Base-by-base conservation (phyloP, 2,797 vertebrate genomes). In the Selene dorsalis region DNA sequence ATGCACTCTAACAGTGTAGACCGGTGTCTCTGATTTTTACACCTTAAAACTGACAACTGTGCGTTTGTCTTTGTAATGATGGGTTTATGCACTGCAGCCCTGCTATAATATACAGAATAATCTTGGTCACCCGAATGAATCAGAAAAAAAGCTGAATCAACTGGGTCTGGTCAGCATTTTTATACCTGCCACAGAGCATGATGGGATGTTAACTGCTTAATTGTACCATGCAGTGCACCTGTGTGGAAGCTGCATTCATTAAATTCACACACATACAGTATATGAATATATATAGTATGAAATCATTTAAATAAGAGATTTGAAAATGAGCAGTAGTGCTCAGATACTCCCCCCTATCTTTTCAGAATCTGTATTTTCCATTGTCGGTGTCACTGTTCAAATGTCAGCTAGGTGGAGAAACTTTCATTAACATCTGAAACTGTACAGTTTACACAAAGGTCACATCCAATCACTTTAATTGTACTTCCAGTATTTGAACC, bases 381-480 rank as follows among this genome's bases (percentile, higher is more conserved):
- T 22, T 79, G 69, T 80, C 69, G 74, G 28, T 62, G 69, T 75
- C 73, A 79, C 57, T 71, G 75, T 84, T 88, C 82, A 89, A 88
- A 91, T 89, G 87, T 89, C 89, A 87, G 62, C 75, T 58, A 20
- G 47, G 58, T 56, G 70, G 53, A 78, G 75, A 86, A 87, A 88
- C 82, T 76, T 86, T 61, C 71, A 52, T 55, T 64, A 86, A 84
- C 81, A 84, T 64, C 75, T 82, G 65, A 79, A 87, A 84, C 43
- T 83, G 66, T 84, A 80, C 67, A 56, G 64, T 48, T 73, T 28
- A 35, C 66, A 81, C 77, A 92, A 88, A 89, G 89, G 87, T 90
- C 85, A 89, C 80, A 82, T 79, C 75, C 77, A 82, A 80, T 87
- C 84, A 82, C n/a, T 85, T 86, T 85, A 80, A 88, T 86, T 81